Evolutionary conservation across 2,797 vertebrate species (phyloP).

Genomic region (Sebastes minor): DNA sequence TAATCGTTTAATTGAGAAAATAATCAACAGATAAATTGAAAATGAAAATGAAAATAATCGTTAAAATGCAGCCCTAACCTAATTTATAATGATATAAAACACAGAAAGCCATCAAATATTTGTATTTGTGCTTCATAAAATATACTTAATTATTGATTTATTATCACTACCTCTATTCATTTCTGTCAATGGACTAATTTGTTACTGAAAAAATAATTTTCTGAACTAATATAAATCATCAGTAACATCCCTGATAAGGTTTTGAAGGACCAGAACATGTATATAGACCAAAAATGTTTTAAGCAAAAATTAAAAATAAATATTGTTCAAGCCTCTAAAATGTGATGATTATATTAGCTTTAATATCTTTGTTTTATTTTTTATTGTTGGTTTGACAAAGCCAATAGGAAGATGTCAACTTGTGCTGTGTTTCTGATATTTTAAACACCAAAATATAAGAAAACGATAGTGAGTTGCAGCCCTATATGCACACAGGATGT

Average conservation of each 20-base stretch:
- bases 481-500: background rate
- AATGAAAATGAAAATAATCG: no score
- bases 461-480: background rate
- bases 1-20: no score
- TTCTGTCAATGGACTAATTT: background rate
- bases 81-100: background rate
- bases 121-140: background rate
- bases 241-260: no score
- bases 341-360: background rate
- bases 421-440: background rate
- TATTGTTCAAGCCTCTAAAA: background rate
- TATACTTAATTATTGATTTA: background rate
- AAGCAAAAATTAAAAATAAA: background rate
- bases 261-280: background rate
- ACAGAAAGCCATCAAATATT: background rate
- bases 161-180: background rate
- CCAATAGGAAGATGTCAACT: background rate
- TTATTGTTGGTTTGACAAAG: background rate
- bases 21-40: no score
- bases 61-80: no score
- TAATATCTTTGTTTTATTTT: rapidly evolving
- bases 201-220: background rate
- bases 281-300: background rate
- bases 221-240: background rate
- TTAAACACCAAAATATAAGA: background rate